A percentile compares a stretch with the other conserved stretches of the same genome.
Evolutionary conservation across 2,113 vertebrate species (phyloP).

Genomic region (Corvus moneduloides): DNA sequence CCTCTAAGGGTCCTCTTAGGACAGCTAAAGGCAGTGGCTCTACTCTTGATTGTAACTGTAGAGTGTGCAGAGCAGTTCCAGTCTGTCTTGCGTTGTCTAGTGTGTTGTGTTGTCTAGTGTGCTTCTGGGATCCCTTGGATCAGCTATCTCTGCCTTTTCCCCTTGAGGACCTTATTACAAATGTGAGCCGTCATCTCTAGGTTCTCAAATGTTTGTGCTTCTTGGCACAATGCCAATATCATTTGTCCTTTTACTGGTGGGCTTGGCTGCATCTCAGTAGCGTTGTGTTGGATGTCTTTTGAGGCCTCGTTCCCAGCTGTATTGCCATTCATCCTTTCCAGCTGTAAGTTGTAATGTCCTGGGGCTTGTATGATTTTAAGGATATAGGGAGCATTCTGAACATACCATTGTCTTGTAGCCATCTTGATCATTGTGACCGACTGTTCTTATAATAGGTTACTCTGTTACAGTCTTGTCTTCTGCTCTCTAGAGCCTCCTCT

Average conservation of each 20-base stretch:
- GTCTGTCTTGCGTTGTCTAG: background rate
- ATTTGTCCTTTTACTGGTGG: background rate
- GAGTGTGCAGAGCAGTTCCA: background rate
- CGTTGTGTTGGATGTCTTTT: background rate
- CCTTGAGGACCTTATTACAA: background rate
- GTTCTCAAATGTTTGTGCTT: background rate
- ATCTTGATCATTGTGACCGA: background rate
- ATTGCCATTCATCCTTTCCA: background rate
- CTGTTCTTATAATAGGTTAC: background rate
- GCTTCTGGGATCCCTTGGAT: background rate
- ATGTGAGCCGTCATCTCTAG: fast-evolving
- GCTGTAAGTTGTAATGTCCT: fast-evolving
- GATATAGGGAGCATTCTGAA: background rate
- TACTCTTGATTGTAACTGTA: too few relatives aligned
- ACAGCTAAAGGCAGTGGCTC: background rate
- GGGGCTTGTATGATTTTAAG: background rate
- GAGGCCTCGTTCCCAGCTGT: background rate
- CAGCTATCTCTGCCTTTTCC: background rate
- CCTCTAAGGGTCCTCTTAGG: background rate
- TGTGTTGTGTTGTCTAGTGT: background rate
- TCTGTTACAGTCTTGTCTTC: background rate
- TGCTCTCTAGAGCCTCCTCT: background rate
- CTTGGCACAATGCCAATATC: fast-evolving
- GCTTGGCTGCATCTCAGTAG: background rate
- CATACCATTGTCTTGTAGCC: too few relatives aligned